phyloP scores from a whole-genome alignment of 2,888 invertebrate species.

The Mycalesis mineus region DNA sequence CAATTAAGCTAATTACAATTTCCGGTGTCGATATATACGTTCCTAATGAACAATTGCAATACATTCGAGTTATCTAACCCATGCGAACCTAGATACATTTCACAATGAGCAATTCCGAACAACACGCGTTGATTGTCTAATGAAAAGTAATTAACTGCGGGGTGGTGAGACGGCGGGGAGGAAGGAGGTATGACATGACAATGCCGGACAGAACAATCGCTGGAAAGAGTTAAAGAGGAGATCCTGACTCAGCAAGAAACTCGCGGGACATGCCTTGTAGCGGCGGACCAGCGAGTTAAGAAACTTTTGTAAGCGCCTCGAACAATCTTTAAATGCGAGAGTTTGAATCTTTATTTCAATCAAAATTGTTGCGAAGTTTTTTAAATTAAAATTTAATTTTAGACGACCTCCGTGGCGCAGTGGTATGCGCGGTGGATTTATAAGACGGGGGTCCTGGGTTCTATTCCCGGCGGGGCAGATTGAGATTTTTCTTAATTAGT shows the following conservation, averaged over 20 bases:
- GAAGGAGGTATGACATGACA: constrained; percentile 63
- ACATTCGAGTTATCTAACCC: constrained; percentile 5
- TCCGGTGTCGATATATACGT: constrained; percentile 1
- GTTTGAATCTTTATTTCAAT: too few species aligned
- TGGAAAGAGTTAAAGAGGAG: constrained; percentile 68
- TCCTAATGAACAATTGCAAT: background rate
- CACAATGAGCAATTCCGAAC: constrained; percentile 39
- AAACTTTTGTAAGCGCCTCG: constrained; percentile 16
- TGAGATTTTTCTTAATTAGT: too few species aligned
- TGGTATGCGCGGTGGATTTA: too few species aligned
- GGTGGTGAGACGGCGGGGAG: constrained; percentile 37
- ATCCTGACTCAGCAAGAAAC: constrained; percentile 71
- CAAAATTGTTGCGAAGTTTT: too few species aligned
- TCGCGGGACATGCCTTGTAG: constrained; percentile 57
- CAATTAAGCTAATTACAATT: background rate
- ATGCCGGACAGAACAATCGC: constrained; percentile 72
- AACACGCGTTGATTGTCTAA: constrained; percentile 64
- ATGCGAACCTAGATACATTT: constrained; percentile 32
- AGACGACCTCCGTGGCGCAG: too few species aligned
- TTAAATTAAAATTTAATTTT: too few species aligned
- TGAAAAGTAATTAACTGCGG: constrained; percentile 78
- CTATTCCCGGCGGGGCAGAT: too few species aligned
- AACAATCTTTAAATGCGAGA: too few species aligned
- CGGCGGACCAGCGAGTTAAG: constrained; percentile 30
- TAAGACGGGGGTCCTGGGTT: too few species aligned